Conservation (phyloP, 2,113 vertebrate genomes). For the Morone saxatilis region DNA sequence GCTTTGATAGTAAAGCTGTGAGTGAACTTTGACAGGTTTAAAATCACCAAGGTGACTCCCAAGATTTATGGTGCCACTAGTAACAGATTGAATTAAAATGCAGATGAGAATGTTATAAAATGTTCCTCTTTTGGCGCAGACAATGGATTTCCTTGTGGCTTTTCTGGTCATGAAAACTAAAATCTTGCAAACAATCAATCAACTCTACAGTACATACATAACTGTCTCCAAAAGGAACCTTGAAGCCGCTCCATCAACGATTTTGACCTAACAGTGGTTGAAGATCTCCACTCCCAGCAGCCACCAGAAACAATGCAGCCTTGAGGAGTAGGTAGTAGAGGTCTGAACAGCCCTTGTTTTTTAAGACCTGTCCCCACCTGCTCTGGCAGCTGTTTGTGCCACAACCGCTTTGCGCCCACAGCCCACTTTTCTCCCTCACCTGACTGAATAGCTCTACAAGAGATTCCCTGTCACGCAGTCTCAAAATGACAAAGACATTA, state of each 20-base stretch:
- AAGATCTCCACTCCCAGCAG: neutral
- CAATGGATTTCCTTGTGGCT: neutral
- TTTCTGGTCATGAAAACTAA: neutral
- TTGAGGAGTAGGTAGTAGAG: neutral
- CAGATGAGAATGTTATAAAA: neutral
- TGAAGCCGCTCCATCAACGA: neutral
- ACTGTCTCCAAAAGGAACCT: neutral
- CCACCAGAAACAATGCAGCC: neutral
- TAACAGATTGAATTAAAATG: neutral
- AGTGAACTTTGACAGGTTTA: neutral
- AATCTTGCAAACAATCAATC: neutral
- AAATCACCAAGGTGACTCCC: neutral
- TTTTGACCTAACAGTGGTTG: neutral
- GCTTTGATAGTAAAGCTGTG: neutral
- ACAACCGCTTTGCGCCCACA: neutral
- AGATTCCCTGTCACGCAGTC: neutral
- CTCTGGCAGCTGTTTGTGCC: neutral
- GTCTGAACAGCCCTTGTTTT: neutral
- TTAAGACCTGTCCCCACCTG: neutral
- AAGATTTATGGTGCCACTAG: neutral
- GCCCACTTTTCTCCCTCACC: constrained; percentile 21
- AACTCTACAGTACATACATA: neutral
- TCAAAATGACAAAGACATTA: constrained; percentile 32
- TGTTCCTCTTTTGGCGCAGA: neutral
- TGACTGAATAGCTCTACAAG: constrained; percentile 28